These are phyloP conservation scores for Mionectes olivaceus DNA, from an alignment of 2,797 vertebrate genomes.

Conservation along the genomic window DNA sequence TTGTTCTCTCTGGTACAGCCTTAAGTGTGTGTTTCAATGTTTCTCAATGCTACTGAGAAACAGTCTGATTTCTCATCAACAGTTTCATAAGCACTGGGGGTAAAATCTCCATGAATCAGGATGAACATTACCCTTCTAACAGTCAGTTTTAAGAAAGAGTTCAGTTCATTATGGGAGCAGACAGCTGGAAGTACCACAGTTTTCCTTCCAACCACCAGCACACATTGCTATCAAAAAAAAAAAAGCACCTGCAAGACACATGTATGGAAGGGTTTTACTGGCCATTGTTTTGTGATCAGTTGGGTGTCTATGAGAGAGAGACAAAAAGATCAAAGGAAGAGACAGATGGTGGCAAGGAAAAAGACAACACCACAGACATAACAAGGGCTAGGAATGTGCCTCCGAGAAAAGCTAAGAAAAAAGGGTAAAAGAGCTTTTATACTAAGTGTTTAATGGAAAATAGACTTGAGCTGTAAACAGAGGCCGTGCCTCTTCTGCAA, in stretches of 20 bases:
- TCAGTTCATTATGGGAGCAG: background rate
- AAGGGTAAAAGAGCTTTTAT: conserved; percentile 27
- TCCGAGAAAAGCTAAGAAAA: conserved; percentile 15
- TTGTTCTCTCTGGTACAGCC: conserved; percentile 3
- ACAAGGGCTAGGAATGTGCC: conserved; percentile 40
- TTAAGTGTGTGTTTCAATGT: background rate
- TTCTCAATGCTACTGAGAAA: conserved; percentile 4
- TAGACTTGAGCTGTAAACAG: conserved; percentile 35
- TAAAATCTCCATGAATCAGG: background rate
- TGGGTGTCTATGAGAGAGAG: conserved; percentile 19
- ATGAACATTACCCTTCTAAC: background rate
- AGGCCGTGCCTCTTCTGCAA: background rate
- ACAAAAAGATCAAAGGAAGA: conserved; percentile 57
- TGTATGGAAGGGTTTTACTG: conserved; percentile 12
- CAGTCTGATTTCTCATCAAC: background rate
- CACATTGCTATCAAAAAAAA: background rate
- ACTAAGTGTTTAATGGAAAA: conserved; percentile 28
- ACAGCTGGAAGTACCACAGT: background rate
- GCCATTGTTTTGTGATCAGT: conserved; percentile 41
- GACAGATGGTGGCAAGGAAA: conserved; percentile 42
- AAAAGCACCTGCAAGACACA: conserved; percentile 41
- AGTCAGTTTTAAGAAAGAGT: background rate
- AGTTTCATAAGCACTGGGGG: background rate
- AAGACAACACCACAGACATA: conserved; percentile 24
- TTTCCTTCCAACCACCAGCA: background rate